Base-by-base conservation (phyloP, 2,888 invertebrate genomes). In the Ferdinandea cuprea region DNA sequence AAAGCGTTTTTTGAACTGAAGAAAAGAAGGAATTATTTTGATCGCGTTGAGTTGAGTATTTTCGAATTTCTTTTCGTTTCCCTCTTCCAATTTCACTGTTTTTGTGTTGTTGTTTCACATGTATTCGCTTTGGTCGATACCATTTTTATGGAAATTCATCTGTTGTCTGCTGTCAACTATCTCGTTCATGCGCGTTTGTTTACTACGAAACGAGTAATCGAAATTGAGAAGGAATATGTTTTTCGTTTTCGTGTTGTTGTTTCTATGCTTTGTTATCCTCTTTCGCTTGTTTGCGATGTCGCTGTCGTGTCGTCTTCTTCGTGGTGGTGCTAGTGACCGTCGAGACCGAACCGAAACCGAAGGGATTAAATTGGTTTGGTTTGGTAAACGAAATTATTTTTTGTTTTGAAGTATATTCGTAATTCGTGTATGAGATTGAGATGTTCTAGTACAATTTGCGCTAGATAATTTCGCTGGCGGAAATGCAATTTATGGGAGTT, bases 1-100 rank as follows among this genome's bases (percentile, higher is more conserved):
- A 66, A 77, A 42, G 65, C 54, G 21, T 2, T 46, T 77, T 48
- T 66, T 77, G 59, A 76, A 81, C 81, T 81, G 71, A 71, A 13
- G 19, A 42, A 30, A 44, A 32, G 19, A 19, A 15, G 25, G 54
- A 71, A 59, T 66, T 71, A 71, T 81, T 77, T 76, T 59, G 65
- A 28, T 81, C 66, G 77, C 71, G 54, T 76, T 56, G 59, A n/a
- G 35, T 69, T 76, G 8, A 21, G 21, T 37, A 19, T 21, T 19
- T 46, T 21, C n/a, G 19, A 19, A 19, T 48, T 35, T 32, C 46
- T 37, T n/a, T n/a, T 48, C 48, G 15, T 25, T 37, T 50, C 15
- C 11, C 2, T 17, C 37, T 3, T 17, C 37, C 17, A 21, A 25
- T 35, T 40, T 35, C 17, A 13, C 35, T 37, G 11, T 13, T 1